A percentile compares a stretch with the other conserved stretches of the same genome.
Conservation (phyloP, 2,888 invertebrate species). For the Elaeidobius kamerunicus region DNA sequence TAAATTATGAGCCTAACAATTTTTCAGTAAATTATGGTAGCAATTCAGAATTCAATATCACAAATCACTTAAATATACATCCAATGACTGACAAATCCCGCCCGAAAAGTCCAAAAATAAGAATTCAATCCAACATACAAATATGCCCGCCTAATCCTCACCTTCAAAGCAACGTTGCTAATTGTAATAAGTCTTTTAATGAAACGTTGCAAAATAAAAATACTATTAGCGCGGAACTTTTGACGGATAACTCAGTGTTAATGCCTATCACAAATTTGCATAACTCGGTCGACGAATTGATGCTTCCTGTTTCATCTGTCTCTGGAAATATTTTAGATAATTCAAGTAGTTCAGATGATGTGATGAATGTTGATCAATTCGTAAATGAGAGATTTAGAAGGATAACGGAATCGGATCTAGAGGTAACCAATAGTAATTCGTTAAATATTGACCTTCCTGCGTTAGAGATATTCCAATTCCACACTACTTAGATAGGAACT, state of each 20-base stretch:
- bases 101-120: conserved; percentile 15
- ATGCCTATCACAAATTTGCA: conserved; percentile 37
- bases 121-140: conserved; percentile 25
- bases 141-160: conserved; percentile 21
- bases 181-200: background rate
- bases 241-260: conserved; percentile 41
- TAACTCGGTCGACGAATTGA: conserved; percentile 43
- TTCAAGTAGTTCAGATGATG: conserved; percentile 47
- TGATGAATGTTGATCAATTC: conserved; percentile 50
- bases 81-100: background rate
- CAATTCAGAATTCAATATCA: background rate
- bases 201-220: background rate
- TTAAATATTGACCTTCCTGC: conserved; percentile 45
- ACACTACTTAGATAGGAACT: conserved; percentile 36
- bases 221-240: conserved; percentile 28
- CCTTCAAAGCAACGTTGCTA: background rate
- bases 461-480: conserved; percentile 47
- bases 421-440: conserved; percentile 35
- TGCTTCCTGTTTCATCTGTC: conserved; percentile 41
- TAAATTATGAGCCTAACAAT: conserved; percentile 1
- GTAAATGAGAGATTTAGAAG: conserved; percentile 49
- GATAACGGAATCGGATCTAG: conserved; percentile 46
- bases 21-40: conserved; percentile 7
- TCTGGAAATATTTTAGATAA: conserved; percentile 44
- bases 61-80: background rate